Percentiles rank a stretch among this genome's conserved stretches.
Conservation (phyloP, 2,888 invertebrate genomes). For the Synergus umbraculus region DNA sequence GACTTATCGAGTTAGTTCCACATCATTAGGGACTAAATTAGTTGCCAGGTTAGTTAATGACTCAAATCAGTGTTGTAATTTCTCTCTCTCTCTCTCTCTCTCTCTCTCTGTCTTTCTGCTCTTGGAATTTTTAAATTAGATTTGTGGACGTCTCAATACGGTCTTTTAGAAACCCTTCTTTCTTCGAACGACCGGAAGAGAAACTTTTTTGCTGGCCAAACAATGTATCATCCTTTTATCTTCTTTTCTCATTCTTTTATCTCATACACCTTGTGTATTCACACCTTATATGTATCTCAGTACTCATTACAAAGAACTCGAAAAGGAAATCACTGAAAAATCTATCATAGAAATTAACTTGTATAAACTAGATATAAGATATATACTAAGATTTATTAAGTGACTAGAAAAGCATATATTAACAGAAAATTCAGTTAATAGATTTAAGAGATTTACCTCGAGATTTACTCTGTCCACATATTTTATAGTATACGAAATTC, state of each 20-base stretch:
- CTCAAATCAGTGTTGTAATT: constrained; percentile 25
- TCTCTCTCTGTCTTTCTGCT: background rate
- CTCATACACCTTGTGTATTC: constrained; percentile 37
- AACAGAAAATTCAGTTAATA: too few species aligned
- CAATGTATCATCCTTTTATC: constrained; percentile 41
- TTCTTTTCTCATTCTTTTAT: constrained; percentile 32
- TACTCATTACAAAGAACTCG: constrained; percentile 12
- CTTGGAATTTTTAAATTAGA: constrained; percentile 36
- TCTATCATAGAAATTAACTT: background rate
- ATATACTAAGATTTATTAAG: background rate
- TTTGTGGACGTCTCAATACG: constrained; percentile 31
- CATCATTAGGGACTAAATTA: constrained; percentile 27
- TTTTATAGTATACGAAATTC: too few species aligned
- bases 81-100: background rate
- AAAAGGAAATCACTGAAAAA: constrained; percentile 12
- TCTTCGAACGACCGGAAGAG: constrained; percentile 37
- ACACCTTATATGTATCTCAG: constrained; percentile 32
- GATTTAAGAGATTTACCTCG: too few species aligned
- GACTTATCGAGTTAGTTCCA: constrained; percentile 27
- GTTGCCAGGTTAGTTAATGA: constrained; percentile 25
- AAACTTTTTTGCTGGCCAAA: constrained; percentile 40
- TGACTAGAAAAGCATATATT: too few species aligned
- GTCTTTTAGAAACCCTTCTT: constrained; percentile 4
- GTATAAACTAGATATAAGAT: background rate
- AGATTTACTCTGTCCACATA: too few species aligned